A percentile compares a stretch with the other conserved stretches of the same genome.
Evolutionary conservation across 1,140 invertebrate species (phyloP).

Genomic region (Drosophila pruinosa): DNA sequence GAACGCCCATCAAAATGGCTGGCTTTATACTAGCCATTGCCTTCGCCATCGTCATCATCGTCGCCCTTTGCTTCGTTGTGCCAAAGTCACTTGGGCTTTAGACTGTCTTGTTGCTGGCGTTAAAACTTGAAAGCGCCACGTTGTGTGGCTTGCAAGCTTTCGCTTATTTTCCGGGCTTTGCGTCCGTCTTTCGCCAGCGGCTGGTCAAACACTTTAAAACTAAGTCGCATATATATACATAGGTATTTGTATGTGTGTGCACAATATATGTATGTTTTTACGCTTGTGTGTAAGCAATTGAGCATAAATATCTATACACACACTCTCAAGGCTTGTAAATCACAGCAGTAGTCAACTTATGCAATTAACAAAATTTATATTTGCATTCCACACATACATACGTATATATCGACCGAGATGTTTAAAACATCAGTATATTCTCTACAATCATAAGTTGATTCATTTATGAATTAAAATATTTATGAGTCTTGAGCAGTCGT

Average conservation of each 20-base stretch:
- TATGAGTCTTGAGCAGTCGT: not conserved
- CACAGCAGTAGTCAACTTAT: not conserved
- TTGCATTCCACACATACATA: no score
- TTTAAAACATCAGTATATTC: not conserved
- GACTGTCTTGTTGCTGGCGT: slow-evolving; percentile 49
- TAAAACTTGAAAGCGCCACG: slow-evolving; percentile 54
- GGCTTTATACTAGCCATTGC: no score
- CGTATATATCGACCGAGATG: not conserved
- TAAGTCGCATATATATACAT: not conserved
- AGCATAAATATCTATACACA: not conserved
- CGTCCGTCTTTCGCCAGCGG: not conserved
- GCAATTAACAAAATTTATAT: not conserved
- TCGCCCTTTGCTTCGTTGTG: no score
- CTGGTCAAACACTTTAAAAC: slow-evolving; percentile 25
- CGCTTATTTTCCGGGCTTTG: slow-evolving; percentile 16
- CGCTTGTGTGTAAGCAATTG: slow-evolving; percentile 1
- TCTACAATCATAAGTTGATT: not conserved
- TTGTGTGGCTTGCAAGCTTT: slow-evolving; percentile 38
- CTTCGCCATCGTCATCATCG: no score
- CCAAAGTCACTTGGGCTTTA: slow-evolving; percentile 52
- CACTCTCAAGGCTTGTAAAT: not conserved
- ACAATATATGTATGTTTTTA: not conserved
- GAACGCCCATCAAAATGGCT: slow-evolving; percentile 44
- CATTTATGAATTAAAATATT: not conserved
- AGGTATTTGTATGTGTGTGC: not conserved